These are phyloP conservation scores for Pseudochirops corinnae DNA, from an alignment of 2,797 vertebrate species.

Conservation along the genomic window DNA sequence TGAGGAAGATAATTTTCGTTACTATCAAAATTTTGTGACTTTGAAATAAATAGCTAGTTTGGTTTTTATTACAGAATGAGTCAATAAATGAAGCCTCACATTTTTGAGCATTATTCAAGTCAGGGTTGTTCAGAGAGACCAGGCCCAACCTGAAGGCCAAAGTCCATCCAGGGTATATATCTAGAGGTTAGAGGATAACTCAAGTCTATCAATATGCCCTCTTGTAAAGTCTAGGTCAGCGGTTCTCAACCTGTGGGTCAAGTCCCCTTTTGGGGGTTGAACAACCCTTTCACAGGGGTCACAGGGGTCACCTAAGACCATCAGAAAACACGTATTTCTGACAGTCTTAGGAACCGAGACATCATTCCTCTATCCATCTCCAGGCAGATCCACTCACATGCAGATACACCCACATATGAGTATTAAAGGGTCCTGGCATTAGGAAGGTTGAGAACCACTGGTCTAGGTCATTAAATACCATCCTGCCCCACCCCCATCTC, in stretches of 20 bases:
- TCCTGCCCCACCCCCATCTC: too few species aligned
- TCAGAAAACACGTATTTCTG: too few species aligned
- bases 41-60: not conserved
- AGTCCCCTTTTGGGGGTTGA: too few species aligned
- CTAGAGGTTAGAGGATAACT: not conserved
- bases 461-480: not conserved
- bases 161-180: not conserved
- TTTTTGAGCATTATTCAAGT: not conserved
- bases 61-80: not conserved
- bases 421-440: too few species aligned
- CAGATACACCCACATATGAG: too few species aligned
- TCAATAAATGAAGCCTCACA: not conserved
- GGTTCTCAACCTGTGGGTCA: too few species aligned
- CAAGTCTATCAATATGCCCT: not conserved
- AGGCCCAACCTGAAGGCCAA: not conserved
- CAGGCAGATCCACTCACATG: too few species aligned
- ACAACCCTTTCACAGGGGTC: too few species aligned
- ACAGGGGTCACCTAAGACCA: too few species aligned
- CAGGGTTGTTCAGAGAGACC: not conserved
- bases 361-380: too few species aligned
- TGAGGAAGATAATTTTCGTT: not conserved
- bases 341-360: too few species aligned
- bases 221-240: not conserved
- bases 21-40: not conserved
- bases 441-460: too few species aligned